A percentile compares a stretch with the other conserved stretches of the same genome.
Conservation (phyloP, 2,888 invertebrate species). For the Podotricha telesiphe region DNA sequence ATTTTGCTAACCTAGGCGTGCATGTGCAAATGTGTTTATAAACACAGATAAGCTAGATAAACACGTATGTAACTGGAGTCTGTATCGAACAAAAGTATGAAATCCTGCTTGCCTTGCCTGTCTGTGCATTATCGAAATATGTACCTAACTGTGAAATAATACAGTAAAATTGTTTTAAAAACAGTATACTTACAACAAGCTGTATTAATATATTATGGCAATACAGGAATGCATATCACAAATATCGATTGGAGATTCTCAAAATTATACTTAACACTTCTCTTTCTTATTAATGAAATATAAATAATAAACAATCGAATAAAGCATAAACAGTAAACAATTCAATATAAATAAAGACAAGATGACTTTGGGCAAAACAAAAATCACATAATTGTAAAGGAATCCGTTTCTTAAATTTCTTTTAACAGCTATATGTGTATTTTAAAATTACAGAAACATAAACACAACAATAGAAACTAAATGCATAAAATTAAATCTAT, state of each 20-base stretch:
- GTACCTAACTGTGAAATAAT: background rate
- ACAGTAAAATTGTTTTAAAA: background rate
- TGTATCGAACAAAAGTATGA: background rate
- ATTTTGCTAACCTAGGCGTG: background rate
- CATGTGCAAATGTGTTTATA: background rate
- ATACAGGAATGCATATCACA: constrained; percentile 15
- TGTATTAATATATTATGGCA: background rate
- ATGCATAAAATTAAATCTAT: constrained; percentile 43
- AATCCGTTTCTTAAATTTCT: background rate
- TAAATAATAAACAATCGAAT: background rate
- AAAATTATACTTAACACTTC: background rate
- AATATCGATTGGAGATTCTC: background rate
- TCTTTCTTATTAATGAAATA: background rate
- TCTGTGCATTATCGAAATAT: background rate
- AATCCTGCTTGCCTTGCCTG: background rate
- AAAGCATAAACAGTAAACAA: background rate
- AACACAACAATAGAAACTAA: constrained; percentile 42
- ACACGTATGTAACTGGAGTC: background rate
- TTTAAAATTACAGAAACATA: constrained; percentile 28
- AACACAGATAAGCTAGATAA: too few species aligned
- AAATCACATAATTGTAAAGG: background rate
- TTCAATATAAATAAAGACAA: background rate
- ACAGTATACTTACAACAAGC: background rate
- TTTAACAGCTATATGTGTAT: constrained; percentile 4
- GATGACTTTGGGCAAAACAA: background rate